phyloP scores from a whole-genome alignment of 1,140 invertebrate species.

The Sminthurides bifidus region DNA sequence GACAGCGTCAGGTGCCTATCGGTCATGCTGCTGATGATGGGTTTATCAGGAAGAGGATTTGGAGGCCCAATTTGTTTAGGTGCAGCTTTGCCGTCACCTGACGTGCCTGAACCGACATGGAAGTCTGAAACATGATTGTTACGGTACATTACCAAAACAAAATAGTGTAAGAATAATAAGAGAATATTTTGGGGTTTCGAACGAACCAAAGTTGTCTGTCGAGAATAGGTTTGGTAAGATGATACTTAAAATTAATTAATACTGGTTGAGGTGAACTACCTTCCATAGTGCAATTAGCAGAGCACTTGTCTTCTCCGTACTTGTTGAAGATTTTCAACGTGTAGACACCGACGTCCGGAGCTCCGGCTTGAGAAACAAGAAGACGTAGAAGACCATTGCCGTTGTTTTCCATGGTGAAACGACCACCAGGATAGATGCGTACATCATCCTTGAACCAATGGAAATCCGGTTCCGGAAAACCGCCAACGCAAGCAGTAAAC shows the following conservation, averaged over 20 bases:
- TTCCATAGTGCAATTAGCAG: conserved; percentile 67
- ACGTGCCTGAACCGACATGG: neutral
- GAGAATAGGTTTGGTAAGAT: too few relatives aligned
- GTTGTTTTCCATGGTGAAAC: conserved; percentile 69
- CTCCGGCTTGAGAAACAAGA: conserved; percentile 41
- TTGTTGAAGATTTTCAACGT: conserved; percentile 66
- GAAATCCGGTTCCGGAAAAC: conserved; percentile 71
- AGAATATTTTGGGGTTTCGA: too few relatives aligned
- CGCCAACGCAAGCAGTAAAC: conserved; percentile 77
- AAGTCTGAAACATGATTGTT: conserved; percentile 6
- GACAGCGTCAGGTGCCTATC: conserved; percentile 70
- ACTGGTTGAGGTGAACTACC: too few relatives aligned
- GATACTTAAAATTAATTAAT: too few relatives aligned
- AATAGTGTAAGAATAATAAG: too few relatives aligned
- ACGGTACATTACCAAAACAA: neutral
- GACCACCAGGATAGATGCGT: conserved; percentile 63
- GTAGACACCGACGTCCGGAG: conserved; percentile 68
- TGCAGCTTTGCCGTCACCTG: neutral
- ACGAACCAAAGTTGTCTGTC: too few relatives aligned
- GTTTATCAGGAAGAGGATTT: conserved; percentile 68
- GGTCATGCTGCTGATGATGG: conserved; percentile 77
- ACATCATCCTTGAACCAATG: conserved; percentile 55
- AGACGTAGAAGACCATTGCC: conserved; percentile 65
- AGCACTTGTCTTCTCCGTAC: conserved; percentile 69
- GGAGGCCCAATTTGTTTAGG: conserved; percentile 52